Conservation (phyloP, 2,888 invertebrate genomes). For the Drosophila hawaiiensis region DNA sequence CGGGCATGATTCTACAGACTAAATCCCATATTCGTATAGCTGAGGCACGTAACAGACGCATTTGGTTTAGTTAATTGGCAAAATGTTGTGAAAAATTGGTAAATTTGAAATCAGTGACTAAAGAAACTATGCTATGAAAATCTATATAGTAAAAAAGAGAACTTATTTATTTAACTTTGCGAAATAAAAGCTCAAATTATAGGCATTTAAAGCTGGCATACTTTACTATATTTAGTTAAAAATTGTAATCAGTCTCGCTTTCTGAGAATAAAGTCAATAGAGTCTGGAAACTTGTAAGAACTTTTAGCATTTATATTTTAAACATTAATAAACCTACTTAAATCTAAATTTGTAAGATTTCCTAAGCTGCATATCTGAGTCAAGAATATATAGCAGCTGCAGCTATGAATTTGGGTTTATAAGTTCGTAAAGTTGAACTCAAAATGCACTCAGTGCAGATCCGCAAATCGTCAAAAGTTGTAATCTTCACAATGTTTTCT, state of each 20-base stretch:
- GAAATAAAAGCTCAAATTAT: background rate
- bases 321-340: background rate
- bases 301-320: background rate
- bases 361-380: too few relatives aligned
- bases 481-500: background rate
- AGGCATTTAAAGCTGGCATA: background rate
- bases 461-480: background rate
- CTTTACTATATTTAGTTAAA: background rate
- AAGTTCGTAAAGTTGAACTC: background rate
- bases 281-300: background rate
- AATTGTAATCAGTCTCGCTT: background rate
- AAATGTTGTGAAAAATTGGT: background rate
- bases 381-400: too few relatives aligned
- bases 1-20: constrained; percentile 17
- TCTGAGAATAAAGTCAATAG: background rate
- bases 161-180: background rate
- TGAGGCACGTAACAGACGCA: constrained; percentile 52
- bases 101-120: background rate
- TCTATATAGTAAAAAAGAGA: fast-evolving
- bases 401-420: background rate
- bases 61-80: background rate
- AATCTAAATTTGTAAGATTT: too few relatives aligned
- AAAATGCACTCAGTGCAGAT: background rate
- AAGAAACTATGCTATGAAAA: background rate
- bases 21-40: constrained; percentile 54